A percentile compares a stretch with the other conserved stretches of the same genome.
Conservation (phyloP, 2,113 vertebrate genomes). For the Calidris pygmaea region DNA sequence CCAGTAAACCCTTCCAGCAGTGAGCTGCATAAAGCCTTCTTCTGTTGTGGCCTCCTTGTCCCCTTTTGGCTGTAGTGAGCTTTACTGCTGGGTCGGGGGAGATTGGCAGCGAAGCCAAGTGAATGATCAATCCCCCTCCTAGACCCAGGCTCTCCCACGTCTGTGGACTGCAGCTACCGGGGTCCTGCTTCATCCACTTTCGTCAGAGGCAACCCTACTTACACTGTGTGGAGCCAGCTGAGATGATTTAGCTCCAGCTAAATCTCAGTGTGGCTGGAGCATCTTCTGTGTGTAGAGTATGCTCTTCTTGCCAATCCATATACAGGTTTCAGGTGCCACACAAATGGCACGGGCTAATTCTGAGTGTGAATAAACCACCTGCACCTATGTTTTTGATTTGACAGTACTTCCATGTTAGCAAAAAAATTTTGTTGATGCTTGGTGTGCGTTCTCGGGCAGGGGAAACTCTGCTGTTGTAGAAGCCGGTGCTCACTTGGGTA, state of each 20-base stretch:
- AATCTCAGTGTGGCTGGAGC: background rate
- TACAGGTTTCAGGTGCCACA: background rate
- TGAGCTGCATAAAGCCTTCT: background rate
- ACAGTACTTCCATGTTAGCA: background rate
- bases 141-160: background rate
- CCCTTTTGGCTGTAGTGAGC: background rate
- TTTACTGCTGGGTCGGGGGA: rapidly evolving
- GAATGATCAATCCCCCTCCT: background rate
- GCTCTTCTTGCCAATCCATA: background rate
- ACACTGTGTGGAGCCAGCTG: background rate
- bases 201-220: background rate
- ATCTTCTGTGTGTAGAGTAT: background rate
- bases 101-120: background rate
- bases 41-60: rapidly evolving
- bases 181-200: background rate
- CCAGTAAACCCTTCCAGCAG: background rate
- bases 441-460: background rate
- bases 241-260: background rate
- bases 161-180: rapidly evolving
- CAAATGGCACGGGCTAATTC: background rate
- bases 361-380: background rate
- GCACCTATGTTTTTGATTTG: background rate
- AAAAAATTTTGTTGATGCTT: background rate
- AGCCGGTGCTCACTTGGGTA: rapidly evolving
- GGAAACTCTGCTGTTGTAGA: background rate